Evolutionary conservation across 2,113 vertebrate genomes (phyloP).

Genomic region (Octodon degus): DNA sequence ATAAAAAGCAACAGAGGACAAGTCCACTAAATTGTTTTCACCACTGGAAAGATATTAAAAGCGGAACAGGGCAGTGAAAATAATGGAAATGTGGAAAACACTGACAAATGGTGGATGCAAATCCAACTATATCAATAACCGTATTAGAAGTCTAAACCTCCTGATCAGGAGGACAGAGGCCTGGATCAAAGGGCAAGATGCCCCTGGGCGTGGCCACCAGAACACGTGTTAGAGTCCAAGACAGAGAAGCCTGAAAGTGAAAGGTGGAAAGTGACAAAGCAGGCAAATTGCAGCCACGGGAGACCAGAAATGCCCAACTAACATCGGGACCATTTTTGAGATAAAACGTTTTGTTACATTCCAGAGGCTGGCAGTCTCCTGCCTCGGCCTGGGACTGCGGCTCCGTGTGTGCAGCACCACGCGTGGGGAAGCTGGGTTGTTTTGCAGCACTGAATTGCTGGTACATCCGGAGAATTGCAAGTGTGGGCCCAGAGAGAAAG

Average conservation of each 20-base stretch:
- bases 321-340: neutral
- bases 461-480: neutral
- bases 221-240: neutral
- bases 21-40: neutral
- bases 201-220: too few species aligned
- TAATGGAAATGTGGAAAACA: neutral
- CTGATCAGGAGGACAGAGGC: neutral
- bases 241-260: neutral
- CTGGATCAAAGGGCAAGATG: neutral
- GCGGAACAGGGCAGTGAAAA: neutral
- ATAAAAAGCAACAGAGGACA: neutral
- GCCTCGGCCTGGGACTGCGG: neutral
- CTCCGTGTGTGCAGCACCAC: too few species aligned
- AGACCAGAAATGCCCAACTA: neutral
- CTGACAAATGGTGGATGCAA: neutral
- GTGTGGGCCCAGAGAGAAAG: neutral
- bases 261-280: neutral
- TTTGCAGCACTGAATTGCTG: neutral
- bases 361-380: neutral
- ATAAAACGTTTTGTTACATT: too few species aligned
- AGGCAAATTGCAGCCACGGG: neutral
- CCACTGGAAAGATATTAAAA: neutral
- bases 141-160: neutral
- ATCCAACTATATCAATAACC: neutral
- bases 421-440: too few species aligned